Conservation (phyloP, 2,888 invertebrate species). For the Agrochola lychnidis region DNA sequence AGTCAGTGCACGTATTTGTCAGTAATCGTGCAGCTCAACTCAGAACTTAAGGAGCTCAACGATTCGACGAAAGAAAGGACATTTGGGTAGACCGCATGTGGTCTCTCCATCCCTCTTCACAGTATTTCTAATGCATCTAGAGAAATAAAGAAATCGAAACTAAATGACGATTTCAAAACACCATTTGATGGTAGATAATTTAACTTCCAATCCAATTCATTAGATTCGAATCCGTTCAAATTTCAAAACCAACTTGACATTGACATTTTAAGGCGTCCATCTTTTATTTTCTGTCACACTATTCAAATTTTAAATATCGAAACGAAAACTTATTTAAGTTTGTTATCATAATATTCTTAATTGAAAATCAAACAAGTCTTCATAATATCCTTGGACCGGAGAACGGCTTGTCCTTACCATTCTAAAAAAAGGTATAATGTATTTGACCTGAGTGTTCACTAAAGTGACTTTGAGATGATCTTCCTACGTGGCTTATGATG, state of each 20-base stretch:
- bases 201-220: conserved; percentile 13
- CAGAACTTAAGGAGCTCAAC: too few species aligned
- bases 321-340: background rate
- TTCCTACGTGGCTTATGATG: conserved; percentile 54
- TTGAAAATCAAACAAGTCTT: conserved; percentile 50
- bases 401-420: conserved; percentile 51
- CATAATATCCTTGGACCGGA: conserved; percentile 48
- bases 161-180: background rate
- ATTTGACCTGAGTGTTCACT: conserved; percentile 55
- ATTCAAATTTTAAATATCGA: conserved; percentile 23
- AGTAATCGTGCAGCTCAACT: too few species aligned
- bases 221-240: conserved; percentile 21
- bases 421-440: conserved; percentile 59
- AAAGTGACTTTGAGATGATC: conserved; percentile 59
- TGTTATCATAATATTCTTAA: conserved; percentile 23
- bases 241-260: conserved; percentile 32
- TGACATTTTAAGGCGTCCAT: conserved; percentile 48
- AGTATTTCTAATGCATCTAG: too few species aligned
- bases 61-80: too few species aligned
- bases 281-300: conserved; percentile 35
- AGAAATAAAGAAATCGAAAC: background rate
- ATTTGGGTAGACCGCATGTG: too few species aligned
- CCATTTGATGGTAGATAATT: background rate
- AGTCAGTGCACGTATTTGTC: too few species aligned
- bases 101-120: background rate